Evolutionary conservation across 2,888 invertebrate species (phyloP), one percentile per base, ranked within the genome.

Genomic region (Caenorhabditis doughertyi): DNA sequence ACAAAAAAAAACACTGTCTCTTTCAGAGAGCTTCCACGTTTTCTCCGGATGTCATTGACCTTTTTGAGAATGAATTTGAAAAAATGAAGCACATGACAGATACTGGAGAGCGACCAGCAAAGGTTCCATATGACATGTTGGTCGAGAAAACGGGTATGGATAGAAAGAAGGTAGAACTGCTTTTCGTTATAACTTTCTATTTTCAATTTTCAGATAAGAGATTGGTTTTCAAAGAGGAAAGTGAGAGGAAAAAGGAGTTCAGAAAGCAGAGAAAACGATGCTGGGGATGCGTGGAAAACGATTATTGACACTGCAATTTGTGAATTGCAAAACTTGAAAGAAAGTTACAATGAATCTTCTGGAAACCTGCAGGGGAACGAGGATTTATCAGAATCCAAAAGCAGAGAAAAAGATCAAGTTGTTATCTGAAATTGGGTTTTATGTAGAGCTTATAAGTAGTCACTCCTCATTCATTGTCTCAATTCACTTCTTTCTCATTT

Each of bases 161-260:
- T 11, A 64, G 64, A n/a, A 64, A 64, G 9, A 64, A 64, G 27
- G 62, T 62, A 29, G 18, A 32, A 32, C 5, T 7, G 5, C 32
- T 11, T 3, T 39, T 1, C 42, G 4, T 56, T 58, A 18, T 7
- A 35, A 35, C 5, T 2, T 23, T 11, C 53, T 3, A 53, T 8
- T 16, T 55, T 16, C 4, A 1, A 27, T 18, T 53, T 53, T 9
- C 21, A 62, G 64, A 64, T 64, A 21, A 29, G 64, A 0, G 64
- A 64, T 27, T 64, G 64, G 64, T 64, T 64, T 13, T 44, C 64
- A n/a, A 64, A 64, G 21, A 1, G 64, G 27, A 64, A 64, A 49
- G 3, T 39, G 23, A 58, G 13, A 25, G 51, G 18, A 3, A 47
- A 13, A 39, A 4, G 13, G 16, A 13, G 39, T 11, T 39, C 39